phyloP scores from a whole-genome alignment of 2,113 vertebrate species.

The Ptyas mucosa region DNA sequence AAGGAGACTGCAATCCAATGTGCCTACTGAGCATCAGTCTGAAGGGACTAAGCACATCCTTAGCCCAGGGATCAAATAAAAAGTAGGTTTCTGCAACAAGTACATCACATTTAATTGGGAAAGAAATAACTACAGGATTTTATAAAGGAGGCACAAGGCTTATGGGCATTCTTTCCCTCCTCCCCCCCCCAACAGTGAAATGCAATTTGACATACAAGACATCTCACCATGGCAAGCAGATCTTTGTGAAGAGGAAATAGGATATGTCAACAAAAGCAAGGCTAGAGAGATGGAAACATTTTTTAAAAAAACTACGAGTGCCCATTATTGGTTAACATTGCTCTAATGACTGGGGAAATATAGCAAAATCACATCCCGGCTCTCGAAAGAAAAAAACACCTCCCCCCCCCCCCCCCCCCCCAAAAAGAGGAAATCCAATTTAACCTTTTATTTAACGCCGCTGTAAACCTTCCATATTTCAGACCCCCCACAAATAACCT shows the following conservation, averaged over 20 bases:
- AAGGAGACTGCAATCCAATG: neutral
- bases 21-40: neutral
- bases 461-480: neutral
- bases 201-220: neutral
- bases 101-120: conserved; percentile 33
- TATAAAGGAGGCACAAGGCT: conserved; percentile 39
- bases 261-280: conserved; percentile 35
- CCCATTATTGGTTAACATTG: conserved; percentile 15
- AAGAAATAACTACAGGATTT: conserved; percentile 15
- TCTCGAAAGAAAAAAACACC: neutral
- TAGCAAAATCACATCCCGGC: neutral
- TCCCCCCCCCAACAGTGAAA: neutral
- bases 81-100: conserved; percentile 10
- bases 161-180: neutral
- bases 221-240: conserved; percentile 31
- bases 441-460: neutral
- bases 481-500: neutral
- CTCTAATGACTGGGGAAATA: neutral
- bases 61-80: neutral
- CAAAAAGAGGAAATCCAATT: neutral
- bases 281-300: neutral
- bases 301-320: neutral
- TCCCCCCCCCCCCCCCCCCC: neutral
- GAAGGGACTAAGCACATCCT: neutral
- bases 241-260: conserved; percentile 21